phyloP scores from a whole-genome alignment of 2,113 vertebrate species.

The Ctenodactylus gundi region DNA sequence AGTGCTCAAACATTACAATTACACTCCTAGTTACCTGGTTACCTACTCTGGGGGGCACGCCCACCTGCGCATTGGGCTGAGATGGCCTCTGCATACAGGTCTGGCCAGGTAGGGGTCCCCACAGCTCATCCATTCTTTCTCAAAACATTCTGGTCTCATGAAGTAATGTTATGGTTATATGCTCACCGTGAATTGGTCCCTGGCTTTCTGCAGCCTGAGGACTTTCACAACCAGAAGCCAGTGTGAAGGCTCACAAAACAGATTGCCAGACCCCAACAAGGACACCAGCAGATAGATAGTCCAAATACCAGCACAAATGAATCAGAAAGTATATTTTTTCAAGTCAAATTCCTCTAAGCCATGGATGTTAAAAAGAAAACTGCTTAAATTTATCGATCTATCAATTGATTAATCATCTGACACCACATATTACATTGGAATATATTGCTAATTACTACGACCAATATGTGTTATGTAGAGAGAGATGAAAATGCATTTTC shows the following conservation, averaged over 20 bases:
- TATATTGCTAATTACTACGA: too few species aligned
- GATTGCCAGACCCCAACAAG: background rate
- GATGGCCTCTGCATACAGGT: background rate
- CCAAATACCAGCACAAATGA: background rate
- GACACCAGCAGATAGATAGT: background rate
- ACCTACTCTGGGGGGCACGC: too few species aligned
- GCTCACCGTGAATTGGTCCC: background rate
- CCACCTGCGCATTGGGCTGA: too few species aligned
- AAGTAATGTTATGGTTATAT: background rate
- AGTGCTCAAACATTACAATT: too few species aligned
- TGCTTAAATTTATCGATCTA: background rate
- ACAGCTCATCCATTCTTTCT: background rate
- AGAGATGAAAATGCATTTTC: background rate
- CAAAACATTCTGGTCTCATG: background rate
- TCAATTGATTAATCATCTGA: background rate
- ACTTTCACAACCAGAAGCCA: background rate
- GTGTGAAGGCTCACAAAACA: background rate
- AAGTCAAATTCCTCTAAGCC: background rate
- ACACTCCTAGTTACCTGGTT: too few species aligned
- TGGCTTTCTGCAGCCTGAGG: background rate
- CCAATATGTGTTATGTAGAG: background rate
- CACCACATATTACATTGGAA: too few species aligned
- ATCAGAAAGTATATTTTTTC: background rate
- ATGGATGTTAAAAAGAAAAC: background rate
- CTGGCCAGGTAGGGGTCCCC: background rate